These are phyloP conservation scores for Hydrotaea diabolus DNA, from an alignment of 2,888 invertebrate species.

Conservation along the genomic window DNA sequence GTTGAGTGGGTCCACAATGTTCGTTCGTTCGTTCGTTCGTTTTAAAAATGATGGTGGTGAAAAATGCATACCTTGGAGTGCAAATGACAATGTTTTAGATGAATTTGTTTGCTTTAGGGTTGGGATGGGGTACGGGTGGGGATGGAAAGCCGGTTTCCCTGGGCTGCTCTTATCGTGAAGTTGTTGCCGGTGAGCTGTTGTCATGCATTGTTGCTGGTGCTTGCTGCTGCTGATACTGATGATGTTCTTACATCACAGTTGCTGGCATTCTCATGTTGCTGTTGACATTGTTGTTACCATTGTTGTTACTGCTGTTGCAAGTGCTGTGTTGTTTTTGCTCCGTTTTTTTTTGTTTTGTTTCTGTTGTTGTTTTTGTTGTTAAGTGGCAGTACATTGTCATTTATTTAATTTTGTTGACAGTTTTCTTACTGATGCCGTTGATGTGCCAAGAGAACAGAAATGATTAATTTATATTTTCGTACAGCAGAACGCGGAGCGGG, in stretches of 20 bases:
- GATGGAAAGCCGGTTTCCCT: no score
- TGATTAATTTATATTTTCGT: conserved; percentile 38
- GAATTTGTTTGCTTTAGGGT: conserved; percentile 16
- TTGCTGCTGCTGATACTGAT: not conserved
- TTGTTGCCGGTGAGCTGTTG: conserved; percentile 6
- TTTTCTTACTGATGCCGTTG: conserved; percentile 33
- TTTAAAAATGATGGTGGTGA: conserved; percentile 18
- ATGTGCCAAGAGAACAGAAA: conserved; percentile 43
- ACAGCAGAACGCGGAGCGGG: no score
- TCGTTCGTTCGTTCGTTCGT: no score
- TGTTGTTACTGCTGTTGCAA: not conserved
- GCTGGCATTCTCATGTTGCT: no score
- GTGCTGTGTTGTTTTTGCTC: no score
- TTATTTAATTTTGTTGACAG: conserved; percentile 58
- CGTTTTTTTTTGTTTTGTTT: not conserved
- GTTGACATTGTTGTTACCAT: not conserved
- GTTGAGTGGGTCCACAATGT: not conserved
- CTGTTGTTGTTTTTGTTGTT: conserved; percentile 19
- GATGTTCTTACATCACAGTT: not conserved
- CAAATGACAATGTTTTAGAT: conserved; percentile 57
- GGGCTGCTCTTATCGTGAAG: not conserved
- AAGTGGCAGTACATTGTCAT: conserved; percentile 53
- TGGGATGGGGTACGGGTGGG: no score
- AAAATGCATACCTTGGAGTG: conserved; percentile 43
- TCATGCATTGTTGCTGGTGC: conserved; percentile 1